Percentiles rank a stretch among this genome's conserved stretches.
Evolutionary conservation across 2,888 invertebrate genomes (phyloP).

Genomic region (Trilocha varians): DNA sequence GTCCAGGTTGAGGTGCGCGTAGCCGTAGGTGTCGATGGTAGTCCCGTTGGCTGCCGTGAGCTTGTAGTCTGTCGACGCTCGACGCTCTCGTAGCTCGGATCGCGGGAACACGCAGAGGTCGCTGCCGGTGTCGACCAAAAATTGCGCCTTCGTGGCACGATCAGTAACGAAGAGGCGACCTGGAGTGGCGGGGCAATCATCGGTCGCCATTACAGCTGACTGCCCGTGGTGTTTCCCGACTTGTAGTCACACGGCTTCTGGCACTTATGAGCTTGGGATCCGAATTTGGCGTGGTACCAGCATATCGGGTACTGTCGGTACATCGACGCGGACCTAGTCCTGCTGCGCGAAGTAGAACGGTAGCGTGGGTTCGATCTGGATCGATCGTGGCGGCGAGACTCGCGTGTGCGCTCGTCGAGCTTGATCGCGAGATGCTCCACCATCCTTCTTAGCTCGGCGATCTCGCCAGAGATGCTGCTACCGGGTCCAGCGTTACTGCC

Average conservation of each 20-base stretch:
- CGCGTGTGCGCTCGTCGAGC: slow-evolving; percentile 4
- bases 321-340: slow-evolving; percentile 8
- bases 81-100: slow-evolving; percentile 7
- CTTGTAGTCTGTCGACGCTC: slow-evolving; percentile 6
- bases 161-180: slow-evolving; percentile 18
- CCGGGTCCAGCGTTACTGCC: too few species aligned
- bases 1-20: slow-evolving; percentile 11
- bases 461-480: background rate
- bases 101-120: slow-evolving; percentile 12
- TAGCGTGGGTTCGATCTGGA: background rate
- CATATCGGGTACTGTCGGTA: slow-evolving; percentile 12
- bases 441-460: background rate
- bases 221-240: slow-evolving; percentile 8
- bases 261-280: slow-evolving; percentile 8
- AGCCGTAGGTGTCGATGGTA: slow-evolving; percentile 17
- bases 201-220: slow-evolving; percentile 13
- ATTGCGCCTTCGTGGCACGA: slow-evolving; percentile 8
- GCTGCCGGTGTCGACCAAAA: slow-evolving; percentile 10
- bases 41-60: slow-evolving; percentile 19
- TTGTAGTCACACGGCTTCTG: slow-evolving; percentile 10
- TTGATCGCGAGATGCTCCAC: slow-evolving; percentile 1
- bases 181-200: slow-evolving; percentile 9
- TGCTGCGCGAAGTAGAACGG: background rate
- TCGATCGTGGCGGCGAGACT: slow-evolving; percentile 1
- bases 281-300: slow-evolving; percentile 17